Percentiles rank a stretch among this genome's conserved stretches.
These are phyloP conservation scores for Drosophila koepferae DNA, from an alignment of 2,888 invertebrate species.

Conservation along the genomic window DNA sequence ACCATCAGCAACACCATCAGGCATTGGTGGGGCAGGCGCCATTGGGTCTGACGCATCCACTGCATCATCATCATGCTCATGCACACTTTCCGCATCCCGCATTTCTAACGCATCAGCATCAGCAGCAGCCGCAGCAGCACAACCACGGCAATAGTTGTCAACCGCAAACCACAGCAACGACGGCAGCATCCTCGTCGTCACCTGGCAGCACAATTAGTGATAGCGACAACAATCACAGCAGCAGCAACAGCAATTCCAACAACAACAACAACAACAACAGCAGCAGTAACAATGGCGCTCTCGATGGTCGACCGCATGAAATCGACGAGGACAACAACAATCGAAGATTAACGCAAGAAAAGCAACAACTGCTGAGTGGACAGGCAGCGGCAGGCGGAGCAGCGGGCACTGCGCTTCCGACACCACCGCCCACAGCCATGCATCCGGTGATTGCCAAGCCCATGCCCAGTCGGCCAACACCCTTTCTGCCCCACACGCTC, in stretches of 20 bases:
- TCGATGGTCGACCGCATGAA: constrained; percentile 80
- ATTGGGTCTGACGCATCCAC: constrained; percentile 47
- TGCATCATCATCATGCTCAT: constrained; percentile 71
- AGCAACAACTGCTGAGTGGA: constrained; percentile 64
- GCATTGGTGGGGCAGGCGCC: constrained; percentile 52
- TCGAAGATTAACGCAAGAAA: constrained; percentile 83
- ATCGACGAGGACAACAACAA: constrained; percentile 82
- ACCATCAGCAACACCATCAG: constrained; percentile 70
- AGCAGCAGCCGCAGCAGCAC: constrained; percentile 58
- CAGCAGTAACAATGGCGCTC: constrained; percentile 61
- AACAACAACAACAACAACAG: constrained; percentile 68
- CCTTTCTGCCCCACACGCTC: constrained; percentile 89
- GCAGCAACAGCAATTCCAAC: constrained; percentile 68
- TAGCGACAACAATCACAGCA: constrained; percentile 85
- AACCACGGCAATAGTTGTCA: constrained; percentile 85
- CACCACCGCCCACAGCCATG: constrained; percentile 62
- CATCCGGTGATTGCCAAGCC: constrained; percentile 90
- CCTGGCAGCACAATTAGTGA: constrained; percentile 85
- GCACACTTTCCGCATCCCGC: constrained; percentile 85
- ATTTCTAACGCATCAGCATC: constrained; percentile 84
- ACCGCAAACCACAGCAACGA: constrained; percentile 83
- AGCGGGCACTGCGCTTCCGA: constrained; percentile 60
- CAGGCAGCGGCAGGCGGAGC: constrained; percentile 56
- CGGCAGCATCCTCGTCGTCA: constrained; percentile 84
- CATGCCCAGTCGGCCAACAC: constrained; percentile 91